Percentiles rank a stretch among this genome's conserved stretches.
These are phyloP conservation scores for Galeopterus variegatus DNA, from an alignment of 2,113 vertebrate genomes.

Conservation along the genomic window DNA sequence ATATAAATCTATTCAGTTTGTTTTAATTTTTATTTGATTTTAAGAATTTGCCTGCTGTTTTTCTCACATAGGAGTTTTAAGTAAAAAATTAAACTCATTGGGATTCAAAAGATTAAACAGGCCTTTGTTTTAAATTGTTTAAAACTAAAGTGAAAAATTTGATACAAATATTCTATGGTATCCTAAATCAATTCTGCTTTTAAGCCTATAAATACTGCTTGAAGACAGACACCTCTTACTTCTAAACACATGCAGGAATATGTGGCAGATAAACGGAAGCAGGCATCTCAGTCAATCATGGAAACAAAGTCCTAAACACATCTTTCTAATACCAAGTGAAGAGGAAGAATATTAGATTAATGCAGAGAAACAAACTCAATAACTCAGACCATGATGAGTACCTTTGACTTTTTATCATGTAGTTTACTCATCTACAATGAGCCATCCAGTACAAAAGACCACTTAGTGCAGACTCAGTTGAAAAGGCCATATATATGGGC, in stretches of 20 bases:
- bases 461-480: not conserved
- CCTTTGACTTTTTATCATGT: not conserved
- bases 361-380: not conserved
- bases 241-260: not conserved
- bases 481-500: not conserved
- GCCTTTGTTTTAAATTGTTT: constrained; percentile 10
- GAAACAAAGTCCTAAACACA: not conserved
- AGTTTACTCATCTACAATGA: not conserved
- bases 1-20: not conserved
- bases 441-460: not conserved
- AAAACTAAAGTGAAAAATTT: constrained; percentile 14
- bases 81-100: not conserved
- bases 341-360: not conserved
- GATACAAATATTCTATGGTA: not conserved
- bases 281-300: not conserved
- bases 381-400: not conserved
- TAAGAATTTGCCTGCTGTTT: not conserved
- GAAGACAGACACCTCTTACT: not conserved
- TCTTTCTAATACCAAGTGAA: not conserved
- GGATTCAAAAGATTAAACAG: not conserved
- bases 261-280: not conserved
- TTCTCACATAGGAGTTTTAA: not conserved
- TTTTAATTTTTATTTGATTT: constrained; percentile 23
- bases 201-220: not conserved
- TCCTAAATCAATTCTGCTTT: not conserved